phyloP scores from a whole-genome alignment of 2,113 vertebrate species.

The Microcebus lehilahytsara region DNA sequence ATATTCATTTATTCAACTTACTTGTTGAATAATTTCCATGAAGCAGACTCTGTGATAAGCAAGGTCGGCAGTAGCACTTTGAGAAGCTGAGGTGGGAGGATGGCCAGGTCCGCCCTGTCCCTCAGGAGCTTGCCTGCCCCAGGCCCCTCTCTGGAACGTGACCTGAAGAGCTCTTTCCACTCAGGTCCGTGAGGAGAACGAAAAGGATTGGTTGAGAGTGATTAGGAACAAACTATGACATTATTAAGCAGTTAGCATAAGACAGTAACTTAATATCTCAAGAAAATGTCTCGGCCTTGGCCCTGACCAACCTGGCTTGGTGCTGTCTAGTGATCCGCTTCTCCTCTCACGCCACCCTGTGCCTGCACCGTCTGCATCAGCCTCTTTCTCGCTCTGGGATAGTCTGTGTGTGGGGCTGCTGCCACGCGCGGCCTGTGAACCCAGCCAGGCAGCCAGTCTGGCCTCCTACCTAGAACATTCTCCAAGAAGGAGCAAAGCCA shows the following conservation, averaged over 20 bases:
- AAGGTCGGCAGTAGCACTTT: background rate
- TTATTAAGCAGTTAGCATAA: background rate
- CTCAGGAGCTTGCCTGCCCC: no score
- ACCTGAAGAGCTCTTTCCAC: background rate
- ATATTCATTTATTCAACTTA: background rate
- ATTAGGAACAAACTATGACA: background rate
- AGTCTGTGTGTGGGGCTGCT: background rate
- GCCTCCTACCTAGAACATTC: background rate
- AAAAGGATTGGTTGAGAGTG: background rate
- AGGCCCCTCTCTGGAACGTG: background rate
- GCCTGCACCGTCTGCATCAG: background rate
- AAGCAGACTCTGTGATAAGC: background rate
- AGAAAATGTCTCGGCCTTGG: background rate
- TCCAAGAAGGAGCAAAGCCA: background rate
- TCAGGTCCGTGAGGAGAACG: background rate
- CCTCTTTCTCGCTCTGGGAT: background rate
- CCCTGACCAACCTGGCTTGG: background rate
- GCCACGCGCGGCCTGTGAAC: rapidly evolving
- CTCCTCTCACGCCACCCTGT: background rate
- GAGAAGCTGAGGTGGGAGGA: no score
- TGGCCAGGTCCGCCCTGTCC: background rate
- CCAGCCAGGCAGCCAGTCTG: background rate
- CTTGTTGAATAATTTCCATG: background rate
- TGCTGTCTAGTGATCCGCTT: background rate
- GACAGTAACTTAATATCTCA: background rate